Evolutionary conservation across 2,113 vertebrate species (phyloP).

Genomic region (Rhinogobius similis): DNA sequence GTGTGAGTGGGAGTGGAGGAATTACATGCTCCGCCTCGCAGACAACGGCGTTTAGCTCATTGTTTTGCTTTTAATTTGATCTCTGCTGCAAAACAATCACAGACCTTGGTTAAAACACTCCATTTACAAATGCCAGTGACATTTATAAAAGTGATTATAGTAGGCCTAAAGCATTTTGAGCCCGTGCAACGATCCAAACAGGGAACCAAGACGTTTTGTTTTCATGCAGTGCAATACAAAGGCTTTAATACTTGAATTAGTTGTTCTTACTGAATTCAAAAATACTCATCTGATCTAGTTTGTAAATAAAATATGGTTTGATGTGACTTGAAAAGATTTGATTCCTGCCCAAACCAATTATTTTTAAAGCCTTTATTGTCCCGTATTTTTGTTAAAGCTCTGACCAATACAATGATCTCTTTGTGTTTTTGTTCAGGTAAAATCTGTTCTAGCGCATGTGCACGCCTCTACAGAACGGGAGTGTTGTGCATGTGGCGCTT

Average conservation of each 20-base stretch:
- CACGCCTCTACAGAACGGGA: constrained; percentile 23
- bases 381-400: not conserved
- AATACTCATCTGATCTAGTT: not conserved
- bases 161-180: not conserved
- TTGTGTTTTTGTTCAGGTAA: not conserved
- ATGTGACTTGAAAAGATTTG: not conserved
- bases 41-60: constrained; percentile 48
- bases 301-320: not conserved
- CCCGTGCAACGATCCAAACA: not conserved
- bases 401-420: not conserved
- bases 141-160: not conserved
- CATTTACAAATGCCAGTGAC: constrained; percentile 50
- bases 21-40: constrained; percentile 41
- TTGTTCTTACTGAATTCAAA: not conserved
- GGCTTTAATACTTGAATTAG: not conserved
- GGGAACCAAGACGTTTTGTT: not conserved
- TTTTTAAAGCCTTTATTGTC: not conserved
- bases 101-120: constrained; percentile 65
- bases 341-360: not conserved
- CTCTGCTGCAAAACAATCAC: constrained; percentile 50
- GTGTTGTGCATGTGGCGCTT: constrained; percentile 68
- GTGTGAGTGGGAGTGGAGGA: constrained; percentile 56
- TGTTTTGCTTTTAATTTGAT: constrained; percentile 57
- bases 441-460: not conserved
- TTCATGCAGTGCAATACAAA: not conserved